Evolutionary conservation across 2,888 invertebrate species (phyloP), one percentile per base, ranked within the genome.

Genomic region (Coenonympha arcania): DNA sequence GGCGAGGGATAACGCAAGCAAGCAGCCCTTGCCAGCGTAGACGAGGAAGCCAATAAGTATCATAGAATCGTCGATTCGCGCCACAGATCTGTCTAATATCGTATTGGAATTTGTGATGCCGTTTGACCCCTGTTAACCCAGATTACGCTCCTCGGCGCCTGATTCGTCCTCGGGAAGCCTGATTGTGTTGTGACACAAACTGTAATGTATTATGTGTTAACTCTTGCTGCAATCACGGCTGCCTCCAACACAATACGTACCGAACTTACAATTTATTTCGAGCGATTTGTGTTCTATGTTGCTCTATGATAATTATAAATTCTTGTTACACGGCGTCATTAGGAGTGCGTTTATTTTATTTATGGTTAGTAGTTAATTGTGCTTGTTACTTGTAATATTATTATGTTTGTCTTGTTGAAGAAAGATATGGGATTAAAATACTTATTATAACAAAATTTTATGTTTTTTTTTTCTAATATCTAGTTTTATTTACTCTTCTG

Each of bases 41-140:
- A 69, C 62, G 60, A 71, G 69, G 68, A 71, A 73, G 70, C 65
- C 69, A 74, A 72, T 65, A 63, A 60, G 64, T 59, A 55, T 75
- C 73, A 69, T 76, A 73, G 76, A 73, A 72, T 69, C 74, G 79
- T 77, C 78, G 84, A 83, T 84, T 84, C 82, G 79, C 84, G 85
- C 83, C 81, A 82, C 83, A 82, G 86, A 86, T 86, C 84, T 81
- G 80, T 87, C 84, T 87, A 87, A 87, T 87, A 84, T 87, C 88
- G 87, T 88, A 88, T 87, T 88, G 89, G 89, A 89, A 90, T 89
- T 88, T 89, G 89, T 89, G 88, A 88, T 88, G 89, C 88, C 89
- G 89, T 89, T 90, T 90, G 90, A 90, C 90, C 90, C 89, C 90
- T 88, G 89, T 90, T 90, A 90, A 90, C 90, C 90, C 88, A 90